These are phyloP conservation scores for Dromiciops gliroides DNA, from an alignment of 2,113 vertebrate genomes.

Conservation along the genomic window DNA sequence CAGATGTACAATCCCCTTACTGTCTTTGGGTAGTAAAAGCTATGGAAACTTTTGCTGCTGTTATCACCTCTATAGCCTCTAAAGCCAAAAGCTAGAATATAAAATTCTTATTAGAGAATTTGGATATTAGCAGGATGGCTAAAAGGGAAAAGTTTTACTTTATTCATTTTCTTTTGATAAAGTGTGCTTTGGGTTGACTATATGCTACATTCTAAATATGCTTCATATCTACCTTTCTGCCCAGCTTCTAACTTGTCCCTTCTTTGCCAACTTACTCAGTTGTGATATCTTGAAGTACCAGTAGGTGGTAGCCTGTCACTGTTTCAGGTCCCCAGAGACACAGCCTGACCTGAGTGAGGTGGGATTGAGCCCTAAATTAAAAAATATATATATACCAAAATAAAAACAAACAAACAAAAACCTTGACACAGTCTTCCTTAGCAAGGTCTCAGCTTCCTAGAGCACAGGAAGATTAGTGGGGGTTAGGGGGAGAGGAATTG, in stretches of 20 bases:
- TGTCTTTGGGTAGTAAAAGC: neutral
- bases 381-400: too few species aligned
- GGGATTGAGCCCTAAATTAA: neutral
- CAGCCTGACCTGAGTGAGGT: neutral
- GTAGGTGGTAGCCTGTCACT: neutral
- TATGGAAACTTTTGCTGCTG: neutral
- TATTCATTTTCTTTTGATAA: neutral
- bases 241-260: neutral
- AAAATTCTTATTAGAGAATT: neutral
- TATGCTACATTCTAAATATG: neutral
- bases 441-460: neutral
- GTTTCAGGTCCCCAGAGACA: neutral
- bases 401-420: neutral
- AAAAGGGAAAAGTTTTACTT: neutral
- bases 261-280: neutral
- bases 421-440: neutral
- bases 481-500: fast-evolving
- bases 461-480: neutral
- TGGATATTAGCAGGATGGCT: neutral
- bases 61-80: neutral
- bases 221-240: neutral
- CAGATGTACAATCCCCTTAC: neutral
- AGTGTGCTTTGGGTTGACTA: neutral
- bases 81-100: neutral
- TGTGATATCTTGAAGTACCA: neutral